Conservation (phyloP, 2,888 invertebrate species). For the Melitaea athalia region DNA sequence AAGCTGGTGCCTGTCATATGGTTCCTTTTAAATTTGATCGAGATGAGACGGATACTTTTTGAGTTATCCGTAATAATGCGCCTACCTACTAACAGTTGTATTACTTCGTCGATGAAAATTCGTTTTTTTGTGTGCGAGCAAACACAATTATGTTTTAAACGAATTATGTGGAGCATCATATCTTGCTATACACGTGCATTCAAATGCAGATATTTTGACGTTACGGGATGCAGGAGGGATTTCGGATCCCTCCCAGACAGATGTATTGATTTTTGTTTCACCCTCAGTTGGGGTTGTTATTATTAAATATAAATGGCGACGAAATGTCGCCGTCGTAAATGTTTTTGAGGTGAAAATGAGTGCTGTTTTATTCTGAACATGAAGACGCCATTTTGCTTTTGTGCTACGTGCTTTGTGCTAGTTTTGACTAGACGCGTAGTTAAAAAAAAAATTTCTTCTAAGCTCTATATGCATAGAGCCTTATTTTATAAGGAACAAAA, state of each 20-base stretch:
- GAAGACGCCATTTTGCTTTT: conserved; percentile 6
- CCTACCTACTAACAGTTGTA: too few relatives aligned
- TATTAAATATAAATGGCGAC: conserved; percentile 75
- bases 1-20: too few relatives aligned
- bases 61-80: too few relatives aligned
- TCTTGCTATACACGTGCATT: conserved; percentile 34
- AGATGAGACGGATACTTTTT: too few relatives aligned
- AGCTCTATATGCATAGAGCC: background rate
- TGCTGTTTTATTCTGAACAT: conserved; percentile 2
- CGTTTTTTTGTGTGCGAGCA: too few relatives aligned
- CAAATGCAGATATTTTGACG: conserved; percentile 62
- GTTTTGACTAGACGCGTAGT: background rate
- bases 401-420: background rate
- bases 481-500: too few relatives aligned
- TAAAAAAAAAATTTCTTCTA: background rate
- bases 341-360: conserved; percentile 29
- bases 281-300: conserved; percentile 63
- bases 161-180: background rate
- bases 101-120: too few relatives aligned
- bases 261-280: conserved; percentile 70
- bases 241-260: conserved; percentile 69
- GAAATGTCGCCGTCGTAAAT: conserved; percentile 49
- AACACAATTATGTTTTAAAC: background rate
- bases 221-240: conserved; percentile 48
- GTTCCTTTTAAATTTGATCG: too few relatives aligned